Evolutionary conservation across 2,797 vertebrate genomes (phyloP), one percentile per base, ranked within the genome.

Genomic region (Danio aesculapii): DNA sequence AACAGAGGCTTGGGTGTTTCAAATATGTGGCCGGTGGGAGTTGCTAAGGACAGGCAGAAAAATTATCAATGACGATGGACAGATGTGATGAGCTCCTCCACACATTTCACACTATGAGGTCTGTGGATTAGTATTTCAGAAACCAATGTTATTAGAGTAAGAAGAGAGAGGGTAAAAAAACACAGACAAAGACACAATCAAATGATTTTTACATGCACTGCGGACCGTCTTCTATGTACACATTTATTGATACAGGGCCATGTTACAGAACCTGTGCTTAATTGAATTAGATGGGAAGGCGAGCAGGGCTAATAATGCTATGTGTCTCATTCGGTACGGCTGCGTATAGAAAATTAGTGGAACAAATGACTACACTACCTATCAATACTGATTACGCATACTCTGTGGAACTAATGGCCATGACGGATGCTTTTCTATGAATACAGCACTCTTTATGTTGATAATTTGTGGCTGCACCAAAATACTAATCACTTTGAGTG

Each of bases 391-490:
- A 89, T 90, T 90, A 86, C 86, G 89, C 67, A 43, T 87, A 87
- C 87, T 85, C 74, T 75, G 85, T 87, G 85, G 82, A 80, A 74
- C 86, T 88, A 90, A 91, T 88, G 82, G 76, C 84, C 87, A 62
- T 86, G 90, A 90, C 88, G 85, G 90, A 94, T 90, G 85, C 87
- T 83, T 85, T 89, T 87, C 82, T 77, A 87, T 82, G 87, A 87
- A 88, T 87, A 81, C 52, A 87, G 76, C 75, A 77, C 88, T 88
- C 84, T 87, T 90, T 87, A 83, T 68, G 84, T 84, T 9, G 44
- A 84, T 87, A 63, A 70, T 72, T 84, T 82, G 81, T 85, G 83
- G 75, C 58, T 83, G 72, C 73, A 72, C 46, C 85, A 72, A 82
- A 77, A 76, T 67, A 75, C 67, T 71, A 84, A 84, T 84, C 63